Conservation (phyloP, 1,140 invertebrate species). For the Danaus plexippus region DNA sequence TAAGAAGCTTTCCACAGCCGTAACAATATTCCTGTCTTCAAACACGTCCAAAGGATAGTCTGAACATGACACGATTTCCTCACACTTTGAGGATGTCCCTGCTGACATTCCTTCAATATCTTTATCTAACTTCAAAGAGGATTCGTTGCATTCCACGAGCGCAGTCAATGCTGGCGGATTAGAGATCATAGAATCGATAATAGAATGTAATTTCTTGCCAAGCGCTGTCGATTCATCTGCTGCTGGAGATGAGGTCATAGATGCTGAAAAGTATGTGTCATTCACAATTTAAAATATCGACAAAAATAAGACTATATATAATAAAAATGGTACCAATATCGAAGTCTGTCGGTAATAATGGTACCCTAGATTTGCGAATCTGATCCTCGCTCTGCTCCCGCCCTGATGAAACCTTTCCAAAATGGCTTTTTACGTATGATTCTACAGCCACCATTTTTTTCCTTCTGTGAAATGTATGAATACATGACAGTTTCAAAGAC, state of each 20-base stretch:
- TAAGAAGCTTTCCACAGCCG: conserved; percentile 32
- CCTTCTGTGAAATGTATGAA: conserved; percentile 22
- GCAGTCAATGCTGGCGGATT: conserved; percentile 17
- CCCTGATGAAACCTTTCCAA: conserved; percentile 13
- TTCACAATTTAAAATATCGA: conserved; percentile 3
- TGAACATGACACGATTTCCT: conserved; percentile 27
- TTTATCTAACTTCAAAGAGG: conserved; percentile 16
- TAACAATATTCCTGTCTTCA: conserved; percentile 43
- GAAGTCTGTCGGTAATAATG: conserved; percentile 36
- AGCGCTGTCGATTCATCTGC: conserved; percentile 36
- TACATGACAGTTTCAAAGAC: neutral
- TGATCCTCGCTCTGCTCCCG: conserved; percentile 6
- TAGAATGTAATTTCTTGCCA: conserved; percentile 39
- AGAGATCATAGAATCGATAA: conserved; percentile 35
- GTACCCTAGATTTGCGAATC: conserved; percentile 29
- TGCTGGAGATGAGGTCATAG: conserved; percentile 28
- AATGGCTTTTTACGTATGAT: conserved; percentile 40
- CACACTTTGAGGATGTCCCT: conserved; percentile 18
- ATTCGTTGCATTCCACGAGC: conserved; percentile 27
- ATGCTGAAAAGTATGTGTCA: conserved; percentile 25
- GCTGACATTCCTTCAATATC: conserved; percentile 10
- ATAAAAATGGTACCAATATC: conserved; percentile 29
- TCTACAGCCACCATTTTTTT: conserved; percentile 44
- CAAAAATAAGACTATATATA: conserved; percentile 7
- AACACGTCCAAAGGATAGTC: conserved; percentile 38